phyloP scores from a whole-genome alignment of 2,888 invertebrate genomes.

The Fissipunctia ypsillon region DNA sequence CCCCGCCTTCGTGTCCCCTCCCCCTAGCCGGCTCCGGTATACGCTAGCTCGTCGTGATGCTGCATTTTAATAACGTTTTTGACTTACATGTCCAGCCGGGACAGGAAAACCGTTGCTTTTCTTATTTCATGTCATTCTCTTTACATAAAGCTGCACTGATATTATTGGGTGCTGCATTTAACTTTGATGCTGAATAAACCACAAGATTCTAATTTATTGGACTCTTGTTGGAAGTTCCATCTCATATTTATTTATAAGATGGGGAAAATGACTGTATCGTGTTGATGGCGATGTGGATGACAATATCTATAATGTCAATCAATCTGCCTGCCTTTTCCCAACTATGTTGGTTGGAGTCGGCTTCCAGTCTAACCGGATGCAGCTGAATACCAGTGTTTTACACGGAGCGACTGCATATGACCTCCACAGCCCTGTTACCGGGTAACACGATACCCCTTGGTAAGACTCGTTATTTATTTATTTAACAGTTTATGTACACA shows the following conservation, averaged over 20 bases:
- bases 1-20: conserved; percentile 21
- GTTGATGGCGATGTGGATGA: not conserved
- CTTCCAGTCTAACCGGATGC: too few species aligned
- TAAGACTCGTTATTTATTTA: too few species aligned
- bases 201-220: not conserved
- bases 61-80: conserved; percentile 80
- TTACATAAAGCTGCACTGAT: conserved; percentile 43
- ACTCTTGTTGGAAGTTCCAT: not conserved
- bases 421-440: too few species aligned
- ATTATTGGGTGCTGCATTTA: conserved; percentile 33
- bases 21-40: conserved; percentile 35
- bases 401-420: too few species aligned
- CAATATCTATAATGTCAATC: too few species aligned
- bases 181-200: conserved; percentile 19
- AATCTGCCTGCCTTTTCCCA: too few species aligned
- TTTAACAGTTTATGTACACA: too few species aligned
- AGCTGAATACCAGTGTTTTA: too few species aligned
- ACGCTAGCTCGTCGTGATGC: conserved; percentile 73
- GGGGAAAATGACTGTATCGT: not conserved
- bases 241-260: conserved; percentile 8
- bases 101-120: conserved; percentile 67
- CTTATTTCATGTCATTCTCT: conserved; percentile 45
- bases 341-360: too few species aligned
- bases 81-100: conserved; percentile 71
- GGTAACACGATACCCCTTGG: too few species aligned